These are phyloP conservation scores for Ceuthmochares aereus DNA, from an alignment of 2,113 vertebrate genomes.

Conservation along the genomic window DNA sequence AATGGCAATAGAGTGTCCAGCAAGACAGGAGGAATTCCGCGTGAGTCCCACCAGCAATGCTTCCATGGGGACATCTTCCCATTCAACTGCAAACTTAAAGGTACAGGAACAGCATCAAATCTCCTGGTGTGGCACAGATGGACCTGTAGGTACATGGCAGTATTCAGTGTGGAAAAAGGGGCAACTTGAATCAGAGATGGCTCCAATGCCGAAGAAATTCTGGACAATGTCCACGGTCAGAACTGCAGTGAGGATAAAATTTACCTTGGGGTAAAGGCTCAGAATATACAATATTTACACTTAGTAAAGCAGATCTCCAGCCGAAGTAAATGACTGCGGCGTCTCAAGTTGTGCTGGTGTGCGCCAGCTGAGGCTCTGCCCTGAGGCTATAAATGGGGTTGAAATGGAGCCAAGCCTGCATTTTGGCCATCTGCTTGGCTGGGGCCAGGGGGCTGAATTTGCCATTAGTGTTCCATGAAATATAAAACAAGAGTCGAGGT, in stretches of 20 bases:
- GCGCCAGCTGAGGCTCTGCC: slow-evolving; percentile 26
- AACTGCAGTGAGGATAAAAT: neutral
- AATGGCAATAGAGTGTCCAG: neutral
- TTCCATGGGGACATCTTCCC: neutral
- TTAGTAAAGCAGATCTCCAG: neutral
- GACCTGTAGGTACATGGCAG: neutral
- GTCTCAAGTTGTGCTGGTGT: neutral
- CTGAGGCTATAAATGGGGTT: neutral
- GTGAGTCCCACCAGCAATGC: neutral
- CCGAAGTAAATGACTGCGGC: neutral
- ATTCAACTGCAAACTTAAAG: neutral
- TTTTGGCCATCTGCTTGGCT: slow-evolving; percentile 45
- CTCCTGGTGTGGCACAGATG: neutral
- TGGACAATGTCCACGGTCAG: neutral
- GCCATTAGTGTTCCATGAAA: slow-evolving; percentile 52
- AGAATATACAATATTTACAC: neutral
- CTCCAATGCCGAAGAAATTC: neutral
- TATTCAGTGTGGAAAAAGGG: neutral
- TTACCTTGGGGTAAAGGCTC: neutral
- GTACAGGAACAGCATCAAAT: neutral
- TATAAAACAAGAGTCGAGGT: neutral
- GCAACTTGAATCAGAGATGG: neutral
- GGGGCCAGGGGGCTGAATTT: slow-evolving; percentile 22
- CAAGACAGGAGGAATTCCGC: neutral
- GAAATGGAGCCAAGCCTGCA: slow-evolving; percentile 19